Percentiles rank a stretch among this genome's conserved stretches.
phyloP scores from a whole-genome alignment of 2,113 vertebrate species.

The Mesitornis unicolor region DNA sequence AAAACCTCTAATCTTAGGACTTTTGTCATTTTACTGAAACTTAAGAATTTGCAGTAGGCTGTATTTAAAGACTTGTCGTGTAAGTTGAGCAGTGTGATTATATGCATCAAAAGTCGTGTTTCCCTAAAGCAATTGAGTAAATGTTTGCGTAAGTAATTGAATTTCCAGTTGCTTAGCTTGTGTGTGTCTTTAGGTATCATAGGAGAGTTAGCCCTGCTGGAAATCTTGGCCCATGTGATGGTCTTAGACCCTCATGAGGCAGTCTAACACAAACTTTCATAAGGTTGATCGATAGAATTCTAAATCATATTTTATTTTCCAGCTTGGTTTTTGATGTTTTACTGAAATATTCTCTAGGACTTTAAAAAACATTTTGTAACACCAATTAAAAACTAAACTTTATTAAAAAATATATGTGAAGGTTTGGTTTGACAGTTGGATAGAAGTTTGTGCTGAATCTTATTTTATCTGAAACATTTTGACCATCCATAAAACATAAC shows the following conservation, averaged over 20 bases:
- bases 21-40: not conserved
- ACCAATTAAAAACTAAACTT: not conserved
- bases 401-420: rapidly evolving
- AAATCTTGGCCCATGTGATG: not conserved
- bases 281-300: not conserved
- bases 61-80: not conserved
- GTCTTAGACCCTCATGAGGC: not conserved
- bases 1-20: not conserved
- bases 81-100: not conserved
- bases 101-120: not conserved
- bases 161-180: constrained; percentile 2
- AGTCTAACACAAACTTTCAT: not conserved
- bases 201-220: not conserved
- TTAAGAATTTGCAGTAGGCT: not conserved
- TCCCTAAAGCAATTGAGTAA: not conserved
- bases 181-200: not conserved
- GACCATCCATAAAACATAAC: not conserved
- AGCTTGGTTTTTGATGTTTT: not conserved
- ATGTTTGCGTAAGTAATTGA: constrained; percentile 40
- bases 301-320: not conserved
- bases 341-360: not conserved
- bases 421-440: not conserved
- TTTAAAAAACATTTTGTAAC: not conserved
- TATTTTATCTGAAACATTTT: not conserved
- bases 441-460: not conserved